phyloP scores from a whole-genome alignment of 2,113 vertebrate species.

The Martes martes region DNA sequence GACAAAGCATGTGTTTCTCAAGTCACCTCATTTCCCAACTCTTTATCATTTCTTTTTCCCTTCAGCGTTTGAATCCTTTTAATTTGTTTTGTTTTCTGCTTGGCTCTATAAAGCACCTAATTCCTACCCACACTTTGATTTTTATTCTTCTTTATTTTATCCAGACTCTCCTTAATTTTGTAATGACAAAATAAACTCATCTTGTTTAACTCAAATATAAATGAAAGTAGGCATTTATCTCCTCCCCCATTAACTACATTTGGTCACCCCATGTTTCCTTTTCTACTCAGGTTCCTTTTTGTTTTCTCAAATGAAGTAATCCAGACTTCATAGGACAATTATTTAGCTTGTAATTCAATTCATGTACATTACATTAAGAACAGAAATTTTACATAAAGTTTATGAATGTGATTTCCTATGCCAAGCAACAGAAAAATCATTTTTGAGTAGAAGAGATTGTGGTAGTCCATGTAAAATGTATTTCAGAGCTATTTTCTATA shows the following conservation, averaged over 20 bases:
- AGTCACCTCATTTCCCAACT: not conserved
- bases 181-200: not conserved
- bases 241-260: not conserved
- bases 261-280: not conserved
- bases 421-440: not conserved
- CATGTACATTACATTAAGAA: not conserved
- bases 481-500: not conserved
- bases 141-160: not conserved
- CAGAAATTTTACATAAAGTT: not conserved
- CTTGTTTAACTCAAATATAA: not conserved
- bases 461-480: not conserved
- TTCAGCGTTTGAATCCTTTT: not conserved
- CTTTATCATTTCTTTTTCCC: not conserved
- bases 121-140: not conserved
- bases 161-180: not conserved
- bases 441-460: not conserved
- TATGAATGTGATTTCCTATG: not conserved
- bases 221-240: not conserved
- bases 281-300: not conserved
- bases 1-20: not conserved
- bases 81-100: not conserved
- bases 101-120: not conserved
- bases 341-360: not conserved
- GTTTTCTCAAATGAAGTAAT: not conserved
- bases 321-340: not conserved